phyloP scores from a whole-genome alignment of 92 coral and sea anemone genomes.

The Palythoa heliodiscus region DNA sequence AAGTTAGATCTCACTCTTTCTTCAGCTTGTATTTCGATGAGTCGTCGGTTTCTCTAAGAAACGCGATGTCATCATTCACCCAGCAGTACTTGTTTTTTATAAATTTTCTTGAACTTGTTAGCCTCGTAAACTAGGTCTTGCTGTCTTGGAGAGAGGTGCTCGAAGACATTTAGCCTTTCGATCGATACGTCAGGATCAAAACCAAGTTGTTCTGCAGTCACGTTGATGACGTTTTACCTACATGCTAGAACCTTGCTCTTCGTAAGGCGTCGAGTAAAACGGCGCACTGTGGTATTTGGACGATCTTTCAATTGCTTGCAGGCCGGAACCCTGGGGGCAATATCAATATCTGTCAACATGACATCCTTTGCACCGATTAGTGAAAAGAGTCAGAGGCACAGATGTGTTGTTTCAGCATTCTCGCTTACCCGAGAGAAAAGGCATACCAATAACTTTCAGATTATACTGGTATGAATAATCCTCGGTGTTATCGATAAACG shows the following conservation, averaged over 20 bases:
- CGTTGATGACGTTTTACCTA: background rate
- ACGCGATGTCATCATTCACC: background rate
- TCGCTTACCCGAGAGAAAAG: background rate
- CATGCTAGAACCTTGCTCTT: constrained; percentile 13
- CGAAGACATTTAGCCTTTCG: background rate
- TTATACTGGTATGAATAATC: constrained; percentile 12
- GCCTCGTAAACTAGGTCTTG: background rate
- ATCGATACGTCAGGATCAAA: background rate
- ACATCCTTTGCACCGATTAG: background rate
- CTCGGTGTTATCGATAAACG: background rate
- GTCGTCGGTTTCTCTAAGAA: background rate
- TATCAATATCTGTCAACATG: background rate
- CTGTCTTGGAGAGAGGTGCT: background rate
- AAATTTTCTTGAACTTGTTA: background rate
- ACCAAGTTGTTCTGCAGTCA: background rate
- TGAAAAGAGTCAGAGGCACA: background rate
- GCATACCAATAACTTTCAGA: background rate
- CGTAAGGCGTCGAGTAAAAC: background rate
- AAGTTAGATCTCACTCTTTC: constrained; percentile 1
- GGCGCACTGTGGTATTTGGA: background rate
- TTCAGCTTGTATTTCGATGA: background rate
- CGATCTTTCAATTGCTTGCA: background rate
- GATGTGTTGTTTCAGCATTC: constrained; percentile 2
- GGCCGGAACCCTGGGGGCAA: background rate
- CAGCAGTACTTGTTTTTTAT: background rate